A percentile compares a stretch with the other conserved stretches of the same genome.
These are phyloP conservation scores for Balaeniceps rex DNA, from an alignment of 2,113 vertebrate genomes.

Conservation along the genomic window DNA sequence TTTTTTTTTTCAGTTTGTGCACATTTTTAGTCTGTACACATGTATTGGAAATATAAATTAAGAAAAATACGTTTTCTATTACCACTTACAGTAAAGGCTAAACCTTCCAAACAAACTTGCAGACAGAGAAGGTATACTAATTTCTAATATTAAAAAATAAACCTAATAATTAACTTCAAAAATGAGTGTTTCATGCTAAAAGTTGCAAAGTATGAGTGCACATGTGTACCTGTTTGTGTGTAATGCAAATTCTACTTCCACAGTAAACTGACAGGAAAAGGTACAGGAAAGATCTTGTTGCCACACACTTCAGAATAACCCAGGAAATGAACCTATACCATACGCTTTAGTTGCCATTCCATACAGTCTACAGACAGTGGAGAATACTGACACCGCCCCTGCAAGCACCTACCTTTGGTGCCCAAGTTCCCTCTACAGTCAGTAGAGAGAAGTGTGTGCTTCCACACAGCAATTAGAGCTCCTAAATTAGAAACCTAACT, in stretches of 20 bases:
- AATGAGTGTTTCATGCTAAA: background rate
- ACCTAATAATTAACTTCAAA: background rate
- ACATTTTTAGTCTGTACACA: background rate
- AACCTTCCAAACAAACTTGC: background rate
- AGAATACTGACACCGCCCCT: background rate
- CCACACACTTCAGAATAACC: background rate
- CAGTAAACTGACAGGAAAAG: background rate
- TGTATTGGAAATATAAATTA: background rate
- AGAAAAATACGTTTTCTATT: background rate
- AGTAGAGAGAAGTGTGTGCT: background rate
- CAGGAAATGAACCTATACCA: background rate
- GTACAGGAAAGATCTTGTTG: background rate
- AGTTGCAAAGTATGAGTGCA: background rate
- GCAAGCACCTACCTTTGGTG: background rate
- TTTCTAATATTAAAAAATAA: background rate
- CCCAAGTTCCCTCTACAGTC: slow-evolving; percentile 35
- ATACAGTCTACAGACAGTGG: background rate
- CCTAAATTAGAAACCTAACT: background rate
- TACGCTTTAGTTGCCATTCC: background rate
- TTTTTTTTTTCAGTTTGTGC: background rate
- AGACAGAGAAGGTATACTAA: background rate
- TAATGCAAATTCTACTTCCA: background rate
- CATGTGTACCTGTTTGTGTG: background rate
- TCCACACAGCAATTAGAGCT: background rate
- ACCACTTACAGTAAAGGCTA: background rate